phyloP scores from a whole-genome alignment of 2,113 vertebrate species.

The Beaufortia kweichowensis region DNA sequence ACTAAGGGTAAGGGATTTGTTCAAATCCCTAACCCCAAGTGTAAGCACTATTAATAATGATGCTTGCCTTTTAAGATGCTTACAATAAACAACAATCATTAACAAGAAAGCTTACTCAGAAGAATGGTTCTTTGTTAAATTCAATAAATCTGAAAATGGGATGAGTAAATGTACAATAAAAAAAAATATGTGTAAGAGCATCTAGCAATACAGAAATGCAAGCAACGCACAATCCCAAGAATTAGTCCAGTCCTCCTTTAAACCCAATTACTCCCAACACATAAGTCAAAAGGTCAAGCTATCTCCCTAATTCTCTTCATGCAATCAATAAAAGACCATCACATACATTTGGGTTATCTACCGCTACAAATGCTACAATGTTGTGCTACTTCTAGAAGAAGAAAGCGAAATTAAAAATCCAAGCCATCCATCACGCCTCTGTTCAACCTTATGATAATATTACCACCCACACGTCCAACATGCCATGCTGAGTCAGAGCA shows the following conservation, averaged over 20 bases:
- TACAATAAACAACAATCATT: too few species aligned
- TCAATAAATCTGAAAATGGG: too few species aligned
- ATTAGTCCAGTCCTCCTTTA: background rate
- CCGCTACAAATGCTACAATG: background rate
- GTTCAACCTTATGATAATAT: slow-evolving; percentile 5
- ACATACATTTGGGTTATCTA: background rate
- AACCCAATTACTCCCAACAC: slow-evolving; percentile 14
- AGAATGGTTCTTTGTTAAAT: too few species aligned
- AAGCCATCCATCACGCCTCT: background rate
- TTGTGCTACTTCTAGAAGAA: background rate
- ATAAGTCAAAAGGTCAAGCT: slow-evolving; percentile 11
- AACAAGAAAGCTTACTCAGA: too few species aligned
- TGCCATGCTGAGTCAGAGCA: slow-evolving; percentile 18
- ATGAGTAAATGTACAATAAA: too few species aligned
- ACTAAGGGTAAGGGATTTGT: too few species aligned
- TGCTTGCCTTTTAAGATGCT: too few species aligned
- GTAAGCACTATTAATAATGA: too few species aligned
- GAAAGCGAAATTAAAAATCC: background rate
- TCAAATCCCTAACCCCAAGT: too few species aligned
- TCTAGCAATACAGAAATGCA: background rate
- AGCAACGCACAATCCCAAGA: background rate
- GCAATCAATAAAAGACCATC: background rate
- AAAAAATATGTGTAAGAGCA: background rate
- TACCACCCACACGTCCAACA: slow-evolving; percentile 4
- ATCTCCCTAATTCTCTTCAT: slow-evolving; percentile 1